Evolutionary conservation across 2,888 invertebrate genomes (phyloP).

Genomic region (Plebejus melissa): DNA sequence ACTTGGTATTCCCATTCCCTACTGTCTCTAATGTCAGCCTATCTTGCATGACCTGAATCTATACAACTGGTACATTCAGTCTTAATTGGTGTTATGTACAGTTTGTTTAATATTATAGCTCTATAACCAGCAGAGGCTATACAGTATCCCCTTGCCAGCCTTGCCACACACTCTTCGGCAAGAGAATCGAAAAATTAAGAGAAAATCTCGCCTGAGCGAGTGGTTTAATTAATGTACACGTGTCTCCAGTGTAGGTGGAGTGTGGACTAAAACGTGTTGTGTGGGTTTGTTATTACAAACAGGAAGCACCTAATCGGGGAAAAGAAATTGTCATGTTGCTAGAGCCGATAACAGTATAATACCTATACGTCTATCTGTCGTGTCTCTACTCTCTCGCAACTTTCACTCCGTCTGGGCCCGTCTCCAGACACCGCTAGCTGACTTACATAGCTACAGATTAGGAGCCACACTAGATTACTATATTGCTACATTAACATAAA

Average conservation of each 20-base stretch:
- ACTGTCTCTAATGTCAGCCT: not conserved
- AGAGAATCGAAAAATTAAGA: not conserved
- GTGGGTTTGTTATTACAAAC: constrained; percentile 12
- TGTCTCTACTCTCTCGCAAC: not conserved
- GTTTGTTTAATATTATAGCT: not conserved
- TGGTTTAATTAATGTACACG: constrained; percentile 7
- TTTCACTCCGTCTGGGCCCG: constrained; percentile 3
- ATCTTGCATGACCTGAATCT: not conserved
- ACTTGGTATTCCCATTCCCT: not conserved
- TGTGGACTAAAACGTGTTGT: not conserved
- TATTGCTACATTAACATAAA: not conserved
- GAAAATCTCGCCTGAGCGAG: not conserved
- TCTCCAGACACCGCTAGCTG: not conserved
- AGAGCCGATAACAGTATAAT: not conserved
- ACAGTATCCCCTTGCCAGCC: not conserved
- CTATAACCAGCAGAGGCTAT: not conserved
- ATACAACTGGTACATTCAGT: not conserved
- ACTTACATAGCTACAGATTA: not conserved
- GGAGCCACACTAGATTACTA: not conserved
- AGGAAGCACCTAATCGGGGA: constrained; percentile 7
- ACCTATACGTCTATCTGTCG: not conserved
- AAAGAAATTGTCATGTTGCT: not conserved
- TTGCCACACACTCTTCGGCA: not conserved
- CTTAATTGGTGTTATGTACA: not conserved
- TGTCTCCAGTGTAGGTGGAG: not conserved